These are phyloP conservation scores for Marmota flaviventris DNA, from an alignment of 2,113 vertebrate genomes.

Conservation along the genomic window DNA sequence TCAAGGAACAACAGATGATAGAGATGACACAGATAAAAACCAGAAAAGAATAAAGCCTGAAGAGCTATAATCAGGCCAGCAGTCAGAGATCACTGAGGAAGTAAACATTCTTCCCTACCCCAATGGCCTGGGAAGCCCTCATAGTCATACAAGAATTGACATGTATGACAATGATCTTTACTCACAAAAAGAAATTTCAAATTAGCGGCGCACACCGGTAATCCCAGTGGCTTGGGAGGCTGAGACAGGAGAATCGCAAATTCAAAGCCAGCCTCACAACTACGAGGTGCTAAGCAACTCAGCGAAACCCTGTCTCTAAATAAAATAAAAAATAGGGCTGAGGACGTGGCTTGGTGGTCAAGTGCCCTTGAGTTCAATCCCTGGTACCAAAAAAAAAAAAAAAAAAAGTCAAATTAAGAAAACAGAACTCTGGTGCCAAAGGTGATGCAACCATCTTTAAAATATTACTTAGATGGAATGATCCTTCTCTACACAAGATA, in stretches of 20 bases:
- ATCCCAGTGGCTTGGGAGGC: no score
- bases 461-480: slow-evolving; percentile 50
- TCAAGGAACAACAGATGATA: slow-evolving; percentile 14
- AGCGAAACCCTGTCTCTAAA: no score
- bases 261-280: no score
- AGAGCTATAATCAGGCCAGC: neutral
- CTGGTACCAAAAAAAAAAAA: no score
- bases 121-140: neutral
- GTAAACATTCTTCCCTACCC: neutral
- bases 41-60: slow-evolving; percentile 7
- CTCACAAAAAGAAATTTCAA: slow-evolving; percentile 65
- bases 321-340: no score
- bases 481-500: neutral
- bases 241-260: no score
- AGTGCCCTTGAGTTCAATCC: no score
- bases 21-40: slow-evolving; percentile 16
- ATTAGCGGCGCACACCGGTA: neutral
- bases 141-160: neutral
- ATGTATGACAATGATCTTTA: neutral
- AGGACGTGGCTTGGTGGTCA: no score
- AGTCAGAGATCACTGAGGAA: neutral
- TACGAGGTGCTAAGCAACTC: no score
- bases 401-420: slow-evolving; percentile 23
- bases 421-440: slow-evolving; percentile 27
- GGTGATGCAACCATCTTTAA: slow-evolving; percentile 8